A percentile compares a stretch with the other conserved stretches of the same genome.
These are phyloP conservation scores for Drosophila simulans DNA, from an alignment of 1,140 invertebrate genomes.

Conservation along the genomic window DNA sequence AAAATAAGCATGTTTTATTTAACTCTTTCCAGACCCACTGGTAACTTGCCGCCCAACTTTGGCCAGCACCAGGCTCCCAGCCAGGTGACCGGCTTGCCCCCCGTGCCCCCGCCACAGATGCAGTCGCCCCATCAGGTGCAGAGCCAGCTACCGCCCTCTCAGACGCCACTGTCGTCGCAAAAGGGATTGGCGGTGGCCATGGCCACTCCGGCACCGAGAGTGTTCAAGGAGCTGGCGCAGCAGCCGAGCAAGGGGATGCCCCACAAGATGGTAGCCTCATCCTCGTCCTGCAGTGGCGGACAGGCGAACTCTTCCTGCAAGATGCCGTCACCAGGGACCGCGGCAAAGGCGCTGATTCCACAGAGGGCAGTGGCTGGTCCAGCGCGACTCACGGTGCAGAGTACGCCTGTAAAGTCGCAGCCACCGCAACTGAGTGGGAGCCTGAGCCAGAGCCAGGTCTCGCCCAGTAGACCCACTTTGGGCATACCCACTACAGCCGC, in stretches of 20 bases:
- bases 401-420: constrained; percentile 87
- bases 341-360: constrained; percentile 56
- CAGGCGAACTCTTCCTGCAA: constrained; percentile 13
- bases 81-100: constrained; percentile 61
- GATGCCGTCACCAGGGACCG: constrained; percentile 25
- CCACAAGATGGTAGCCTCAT: constrained; percentile 22
- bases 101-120: constrained; percentile 36
- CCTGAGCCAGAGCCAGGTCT: constrained; percentile 66
- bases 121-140: constrained; percentile 24
- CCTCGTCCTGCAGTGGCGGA: constrained; percentile 19
- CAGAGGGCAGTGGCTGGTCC: constrained; percentile 74
- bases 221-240: constrained; percentile 79
- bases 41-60: constrained; percentile 64
- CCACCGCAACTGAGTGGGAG: constrained; percentile 87
- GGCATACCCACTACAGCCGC: constrained; percentile 56
- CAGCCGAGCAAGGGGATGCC: constrained; percentile 58
- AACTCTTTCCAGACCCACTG: constrained; percentile 47
- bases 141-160: constrained; percentile 21
- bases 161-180: constrained; percentile 25
- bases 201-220: constrained; percentile 75
- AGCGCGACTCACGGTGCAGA: constrained; percentile 85
- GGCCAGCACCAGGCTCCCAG: constrained; percentile 53
- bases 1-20: background rate
- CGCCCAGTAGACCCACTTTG: constrained; percentile 58
- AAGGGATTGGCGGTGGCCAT: constrained; percentile 72